Evolutionary conservation across 2,113 vertebrate species (phyloP).

Genomic region (Eulemur rufifrons): DNA sequence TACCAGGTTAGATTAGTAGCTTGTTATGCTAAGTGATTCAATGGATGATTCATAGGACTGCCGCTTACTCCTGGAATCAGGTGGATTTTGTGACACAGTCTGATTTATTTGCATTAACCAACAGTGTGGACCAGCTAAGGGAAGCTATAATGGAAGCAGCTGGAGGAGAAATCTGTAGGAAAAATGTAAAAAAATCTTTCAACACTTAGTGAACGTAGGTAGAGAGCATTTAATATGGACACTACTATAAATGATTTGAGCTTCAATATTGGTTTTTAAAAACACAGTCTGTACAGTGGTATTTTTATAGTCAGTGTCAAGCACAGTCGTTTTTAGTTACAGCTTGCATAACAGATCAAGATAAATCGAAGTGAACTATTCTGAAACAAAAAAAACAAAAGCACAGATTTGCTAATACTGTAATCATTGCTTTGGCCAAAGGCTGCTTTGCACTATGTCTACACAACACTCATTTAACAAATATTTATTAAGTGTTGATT

Average conservation of each 20-base stretch:
- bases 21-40: background rate
- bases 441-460: conserved; percentile 70
- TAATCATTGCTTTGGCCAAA: conserved; percentile 73
- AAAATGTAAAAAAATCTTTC: conserved; percentile 63
- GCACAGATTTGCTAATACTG: conserved; percentile 66
- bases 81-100: conserved; percentile 11
- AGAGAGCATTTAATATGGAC: conserved; percentile 73
- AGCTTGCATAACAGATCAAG: conserved; percentile 79
- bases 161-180: conserved; percentile 69
- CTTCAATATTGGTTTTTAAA: conserved; percentile 74
- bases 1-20: background rate
- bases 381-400: conserved; percentile 40
- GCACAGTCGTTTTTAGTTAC: conserved; percentile 78
- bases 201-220: conserved; percentile 72
- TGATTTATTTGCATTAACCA: conserved; percentile 52
- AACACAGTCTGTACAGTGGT: conserved; percentile 78
- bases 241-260: conserved; percentile 75
- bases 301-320: conserved; percentile 80
- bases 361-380: conserved; percentile 77
- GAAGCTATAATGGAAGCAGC: conserved; percentile 59
- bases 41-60: background rate
- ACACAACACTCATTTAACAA: conserved; percentile 62
- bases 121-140: conserved; percentile 14
- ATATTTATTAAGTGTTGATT: conserved; percentile 77
- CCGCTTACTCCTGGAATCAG: conserved; percentile 7